These are phyloP conservation scores for Ceyx melanurus DNA, from an alignment of 2,113 vertebrate species.

Conservation along the genomic window DNA sequence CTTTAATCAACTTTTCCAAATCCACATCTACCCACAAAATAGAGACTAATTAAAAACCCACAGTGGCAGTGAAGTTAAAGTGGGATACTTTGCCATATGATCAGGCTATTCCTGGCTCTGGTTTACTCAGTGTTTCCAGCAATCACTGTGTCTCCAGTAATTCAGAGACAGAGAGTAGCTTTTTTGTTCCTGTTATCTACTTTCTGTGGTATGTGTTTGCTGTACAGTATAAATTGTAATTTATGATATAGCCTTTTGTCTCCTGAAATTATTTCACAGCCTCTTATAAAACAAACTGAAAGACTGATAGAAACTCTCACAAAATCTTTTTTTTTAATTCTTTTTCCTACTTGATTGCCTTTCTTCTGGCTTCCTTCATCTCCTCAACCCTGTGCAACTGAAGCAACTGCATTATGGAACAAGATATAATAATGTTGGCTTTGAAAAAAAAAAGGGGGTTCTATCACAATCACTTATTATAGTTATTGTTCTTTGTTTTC, in stretches of 20 bases:
- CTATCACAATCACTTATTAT: neutral
- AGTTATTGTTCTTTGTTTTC: neutral
- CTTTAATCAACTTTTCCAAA: neutral
- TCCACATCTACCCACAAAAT: neutral
- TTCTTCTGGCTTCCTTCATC: neutral
- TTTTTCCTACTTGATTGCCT: neutral
- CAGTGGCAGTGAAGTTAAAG: neutral
- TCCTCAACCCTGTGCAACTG: neutral
- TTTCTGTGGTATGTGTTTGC: neutral
- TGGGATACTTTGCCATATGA: neutral
- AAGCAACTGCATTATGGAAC: neutral
- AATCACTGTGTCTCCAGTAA: neutral
- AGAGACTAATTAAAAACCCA: neutral
- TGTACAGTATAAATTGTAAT: neutral
- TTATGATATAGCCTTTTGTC: neutral
- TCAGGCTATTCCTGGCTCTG: neutral
- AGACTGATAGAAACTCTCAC: neutral
- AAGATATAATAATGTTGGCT: neutral
- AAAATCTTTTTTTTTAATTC: neutral
- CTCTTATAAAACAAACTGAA: neutral
- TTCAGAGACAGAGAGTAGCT: neutral
- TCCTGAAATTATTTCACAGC: neutral
- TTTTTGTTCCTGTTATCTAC: neutral
- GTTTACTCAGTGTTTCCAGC: neutral
- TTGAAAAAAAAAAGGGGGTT: neutral